A percentile compares a stretch with the other conserved stretches of the same genome.
These are phyloP conservation scores for Anastrepha ludens DNA, from an alignment of 1,140 invertebrate genomes.

Conservation along the genomic window DNA sequence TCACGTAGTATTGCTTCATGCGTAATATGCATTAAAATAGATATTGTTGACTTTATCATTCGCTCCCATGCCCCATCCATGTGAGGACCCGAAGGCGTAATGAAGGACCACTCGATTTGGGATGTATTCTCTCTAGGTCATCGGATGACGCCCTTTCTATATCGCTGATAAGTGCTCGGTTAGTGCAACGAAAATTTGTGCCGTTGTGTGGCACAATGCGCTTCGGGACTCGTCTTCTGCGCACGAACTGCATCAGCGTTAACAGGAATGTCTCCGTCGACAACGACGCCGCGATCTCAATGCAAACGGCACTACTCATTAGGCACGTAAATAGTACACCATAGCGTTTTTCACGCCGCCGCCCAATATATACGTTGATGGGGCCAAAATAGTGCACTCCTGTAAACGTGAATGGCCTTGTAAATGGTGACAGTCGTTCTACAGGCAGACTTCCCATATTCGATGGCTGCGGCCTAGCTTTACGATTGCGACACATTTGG, in stretches of 20 bases:
- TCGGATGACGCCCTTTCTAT: background rate
- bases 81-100: background rate
- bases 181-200: no score
- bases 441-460: no score
- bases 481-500: background rate
- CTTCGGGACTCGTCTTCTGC: no score
- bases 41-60: constrained; percentile 7
- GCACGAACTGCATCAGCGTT: no score
- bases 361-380: no score
- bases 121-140: background rate
- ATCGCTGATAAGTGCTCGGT: background rate
- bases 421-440: no score
- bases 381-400: no score
- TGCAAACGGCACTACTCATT: background rate
- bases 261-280: background rate
- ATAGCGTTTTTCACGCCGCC: no score
- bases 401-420: no score
- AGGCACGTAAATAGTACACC: no score
- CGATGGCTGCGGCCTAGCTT: no score
- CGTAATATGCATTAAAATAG: background rate
- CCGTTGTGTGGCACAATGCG: no score
- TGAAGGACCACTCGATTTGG: background rate
- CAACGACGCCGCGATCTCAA: background rate
- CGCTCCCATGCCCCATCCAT: constrained; percentile 35
- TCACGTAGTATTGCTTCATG: background rate